A percentile compares a stretch with the other conserved stretches of the same genome.
Evolutionary conservation across 2,797 vertebrate genomes (phyloP).

Genomic region (Paguma larvata): DNA sequence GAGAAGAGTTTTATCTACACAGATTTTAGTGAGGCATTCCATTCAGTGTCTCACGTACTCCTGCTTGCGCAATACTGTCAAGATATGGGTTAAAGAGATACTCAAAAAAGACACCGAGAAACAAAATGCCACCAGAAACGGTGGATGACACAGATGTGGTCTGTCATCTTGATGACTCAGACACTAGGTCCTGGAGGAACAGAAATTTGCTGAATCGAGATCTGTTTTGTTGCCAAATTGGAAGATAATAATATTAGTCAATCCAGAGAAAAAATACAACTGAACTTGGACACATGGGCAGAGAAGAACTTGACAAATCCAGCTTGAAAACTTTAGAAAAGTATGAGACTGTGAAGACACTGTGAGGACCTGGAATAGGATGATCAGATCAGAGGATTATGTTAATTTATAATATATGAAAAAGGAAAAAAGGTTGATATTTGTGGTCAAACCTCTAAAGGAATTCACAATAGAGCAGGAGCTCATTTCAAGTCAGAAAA

Average conservation of each 20-base stretch:
- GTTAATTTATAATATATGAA: background rate
- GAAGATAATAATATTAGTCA: slow-evolving; percentile 2
- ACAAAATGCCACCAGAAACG: slow-evolving; percentile 24
- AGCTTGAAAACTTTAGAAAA: slow-evolving; percentile 41
- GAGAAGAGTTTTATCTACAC: background rate
- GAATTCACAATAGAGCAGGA: background rate
- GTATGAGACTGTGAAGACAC: background rate
- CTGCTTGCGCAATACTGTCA: slow-evolving; percentile 33
- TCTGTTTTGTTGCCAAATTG: slow-evolving; percentile 39
- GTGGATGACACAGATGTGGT: background rate
- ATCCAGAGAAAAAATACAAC: slow-evolving; percentile 35
- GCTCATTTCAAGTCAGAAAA: background rate
- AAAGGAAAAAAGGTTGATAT: background rate
- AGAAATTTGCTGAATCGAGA: slow-evolving; percentile 36
- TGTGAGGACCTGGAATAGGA: background rate
- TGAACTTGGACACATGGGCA: background rate
- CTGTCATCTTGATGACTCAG: slow-evolving; percentile 28
- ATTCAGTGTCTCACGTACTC: background rate
- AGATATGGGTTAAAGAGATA: slow-evolving; percentile 29
- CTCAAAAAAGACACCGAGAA: background rate
- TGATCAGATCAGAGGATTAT: background rate
- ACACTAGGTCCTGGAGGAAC: background rate
- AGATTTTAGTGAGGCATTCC: slow-evolving; percentile 3
- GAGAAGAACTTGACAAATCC: background rate
- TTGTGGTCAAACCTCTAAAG: background rate